Base-by-base conservation (phyloP, 35 echinoderm and acorn worm genomes). In the Stichopus chloronotus region DNA sequence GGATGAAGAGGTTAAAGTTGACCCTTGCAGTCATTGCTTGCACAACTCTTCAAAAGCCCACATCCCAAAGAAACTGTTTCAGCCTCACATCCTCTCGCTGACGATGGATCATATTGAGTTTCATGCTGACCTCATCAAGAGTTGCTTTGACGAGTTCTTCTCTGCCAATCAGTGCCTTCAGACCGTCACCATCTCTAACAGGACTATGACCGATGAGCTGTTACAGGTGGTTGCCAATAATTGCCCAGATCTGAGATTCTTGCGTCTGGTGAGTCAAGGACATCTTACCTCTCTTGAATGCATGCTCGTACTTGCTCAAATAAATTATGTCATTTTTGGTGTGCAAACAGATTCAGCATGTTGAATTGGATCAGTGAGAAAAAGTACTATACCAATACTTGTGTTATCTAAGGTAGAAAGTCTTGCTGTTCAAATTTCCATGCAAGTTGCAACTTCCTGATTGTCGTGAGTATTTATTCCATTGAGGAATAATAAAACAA, bases 111-210 rank as follows among this genome's bases (percentile, higher is more conserved):
- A 78, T 74, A 54, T 93, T 13, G 84, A 87, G 14, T 87, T 93
- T 13, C 72, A 88, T 88, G 84, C 52, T 4, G 78, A 77, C 57
- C 83, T 93, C 19, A 84, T 76, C 17, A 69, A 78, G 53, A 76
- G 58, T 52, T 93, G 92, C 57, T 88, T 93, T 43, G 58, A 93
- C 68, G 92, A 93, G 60, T 93, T 93, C 83, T 88, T 93, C 17
- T 53, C 72, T 0, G 63, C 84, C 68, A 93, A 93, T 65, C 9
- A 5, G 24, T 56, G 84, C 23, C 71, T 93, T 53, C 52, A 87
- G 72, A 87, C 25, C 5, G 56, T 93, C 13, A 78, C 55, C 22
- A 59, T 93, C 16, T 30, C 63, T 16, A 59, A 82, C 5, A 88
- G 68, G 24, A 16, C 71, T 8, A 77, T 93, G 55, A 78, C 63